A percentile compares a stretch with the other conserved stretches of the same genome.
Conservation (phyloP, 2,797 vertebrate species). For the Lateolabrax maculatus region DNA sequence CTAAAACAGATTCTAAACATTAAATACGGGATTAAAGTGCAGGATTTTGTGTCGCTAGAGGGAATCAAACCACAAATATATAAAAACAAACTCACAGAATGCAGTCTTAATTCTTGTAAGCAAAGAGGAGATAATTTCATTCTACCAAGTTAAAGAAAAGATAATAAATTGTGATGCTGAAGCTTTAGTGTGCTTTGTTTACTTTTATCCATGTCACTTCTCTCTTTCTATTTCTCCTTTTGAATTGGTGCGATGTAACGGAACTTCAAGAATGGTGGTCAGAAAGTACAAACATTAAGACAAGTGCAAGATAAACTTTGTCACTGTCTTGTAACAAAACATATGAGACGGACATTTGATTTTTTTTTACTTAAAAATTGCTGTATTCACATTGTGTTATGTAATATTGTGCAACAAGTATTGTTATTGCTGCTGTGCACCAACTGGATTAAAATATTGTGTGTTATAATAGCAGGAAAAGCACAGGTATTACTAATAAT, state of each 20-base stretch:
- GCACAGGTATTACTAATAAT: too few relatives aligned
- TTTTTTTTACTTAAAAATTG: too few relatives aligned
- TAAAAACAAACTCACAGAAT: not conserved
- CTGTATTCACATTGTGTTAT: not conserved
- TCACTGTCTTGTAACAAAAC: too few relatives aligned
- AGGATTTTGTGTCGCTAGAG: not conserved
- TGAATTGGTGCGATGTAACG: not conserved
- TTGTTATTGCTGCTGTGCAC: not conserved
- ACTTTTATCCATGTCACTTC: not conserved
- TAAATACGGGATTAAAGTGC: slow-evolving; percentile 6
- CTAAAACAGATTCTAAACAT: not conserved
- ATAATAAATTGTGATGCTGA: not conserved
- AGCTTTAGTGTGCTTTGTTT: not conserved
- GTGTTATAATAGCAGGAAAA: not conserved
- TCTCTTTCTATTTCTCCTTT: not conserved
- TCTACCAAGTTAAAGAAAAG: not conserved
- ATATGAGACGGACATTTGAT: too few relatives aligned
- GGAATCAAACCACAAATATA: not conserved
- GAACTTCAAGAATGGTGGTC: not conserved
- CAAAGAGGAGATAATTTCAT: not conserved
- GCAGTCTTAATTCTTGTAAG: not conserved
- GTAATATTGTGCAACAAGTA: not conserved
- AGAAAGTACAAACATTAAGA: not conserved
- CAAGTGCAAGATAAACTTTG: too few relatives aligned
- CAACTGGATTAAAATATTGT: not conserved